Conservation (phyloP, 2,888 invertebrate genomes). For the Galerucella pusilla region DNA sequence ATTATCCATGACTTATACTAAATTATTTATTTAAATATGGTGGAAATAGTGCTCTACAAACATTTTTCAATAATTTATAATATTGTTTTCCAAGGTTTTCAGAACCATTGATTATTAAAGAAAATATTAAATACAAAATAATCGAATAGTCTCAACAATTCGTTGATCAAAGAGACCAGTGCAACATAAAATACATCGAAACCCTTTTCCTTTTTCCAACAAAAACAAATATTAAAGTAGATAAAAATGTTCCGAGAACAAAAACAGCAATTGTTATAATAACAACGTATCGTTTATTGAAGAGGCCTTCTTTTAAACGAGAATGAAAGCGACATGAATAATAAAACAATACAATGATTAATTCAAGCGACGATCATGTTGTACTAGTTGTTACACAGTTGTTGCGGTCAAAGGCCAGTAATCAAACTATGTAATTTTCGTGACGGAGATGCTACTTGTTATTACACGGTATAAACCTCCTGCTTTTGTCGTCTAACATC, state of each 20-base stretch:
- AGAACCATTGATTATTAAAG: constrained; percentile 3
- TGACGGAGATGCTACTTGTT: constrained; percentile 45
- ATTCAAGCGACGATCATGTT: constrained; percentile 52
- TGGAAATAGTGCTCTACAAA: no score
- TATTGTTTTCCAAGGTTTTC: not conserved
- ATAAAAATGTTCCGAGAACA: constrained; percentile 19
- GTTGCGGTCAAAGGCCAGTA: constrained; percentile 58
- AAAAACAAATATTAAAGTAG: constrained; percentile 9
- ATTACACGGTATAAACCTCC: constrained; percentile 38
- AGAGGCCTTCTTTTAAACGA: constrained; percentile 29
- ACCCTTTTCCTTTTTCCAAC: not conserved
- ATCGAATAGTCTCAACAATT: not conserved
- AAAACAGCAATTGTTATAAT: constrained; percentile 43
- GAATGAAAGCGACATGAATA: constrained; percentile 40
- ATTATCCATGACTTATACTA: no score
- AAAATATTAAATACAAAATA: not conserved
- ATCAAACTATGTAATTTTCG: constrained; percentile 54
- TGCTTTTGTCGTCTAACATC: constrained; percentile 43
- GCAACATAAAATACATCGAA: not conserved
- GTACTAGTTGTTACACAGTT: constrained; percentile 55
- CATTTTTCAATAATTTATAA: constrained; percentile 2
- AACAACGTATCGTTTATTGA: constrained; percentile 33
- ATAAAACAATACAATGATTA: constrained; percentile 44
- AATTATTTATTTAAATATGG: no score
- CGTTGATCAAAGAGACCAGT: not conserved